Percentiles rank a stretch among this genome's conserved stretches.
Evolutionary conservation across 2,113 vertebrate species (phyloP).

Genomic region (Microtus montanus): DNA sequence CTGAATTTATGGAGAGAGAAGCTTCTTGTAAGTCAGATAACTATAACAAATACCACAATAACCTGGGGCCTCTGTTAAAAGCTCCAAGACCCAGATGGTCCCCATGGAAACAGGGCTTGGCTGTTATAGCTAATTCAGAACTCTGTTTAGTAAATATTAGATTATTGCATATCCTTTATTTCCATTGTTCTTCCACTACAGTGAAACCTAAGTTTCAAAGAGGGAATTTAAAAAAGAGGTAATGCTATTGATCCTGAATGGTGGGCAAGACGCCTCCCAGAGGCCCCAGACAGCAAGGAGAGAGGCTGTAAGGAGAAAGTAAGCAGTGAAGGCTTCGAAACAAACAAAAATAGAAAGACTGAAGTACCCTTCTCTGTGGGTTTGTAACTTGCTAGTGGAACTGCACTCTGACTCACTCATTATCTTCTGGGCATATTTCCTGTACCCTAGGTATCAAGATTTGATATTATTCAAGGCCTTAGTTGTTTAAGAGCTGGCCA

Average conservation of each 20-base stretch:
- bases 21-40: background rate
- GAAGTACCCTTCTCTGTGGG: background rate
- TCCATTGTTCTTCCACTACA: background rate
- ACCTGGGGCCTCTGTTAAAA: background rate
- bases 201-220: slow-evolving; percentile 8
- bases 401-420: background rate
- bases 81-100: slow-evolving; percentile 6
- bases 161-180: background rate
- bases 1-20: background rate
- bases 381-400: background rate
- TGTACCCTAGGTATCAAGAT: background rate
- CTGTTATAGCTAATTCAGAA: slow-evolving; percentile 21
- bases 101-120: slow-evolving; percentile 57
- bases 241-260: background rate
- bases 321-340: background rate
- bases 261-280: background rate
- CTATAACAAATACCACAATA: background rate
- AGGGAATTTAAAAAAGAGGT: slow-evolving; percentile 11
- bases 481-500: background rate
- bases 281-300: background rate
- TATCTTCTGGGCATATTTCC: background rate
- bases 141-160: slow-evolving; percentile 43
- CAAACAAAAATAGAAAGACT: background rate
- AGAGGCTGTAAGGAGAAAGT: background rate
- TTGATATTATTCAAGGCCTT: background rate